Percentiles rank a stretch among this genome's conserved stretches.
phyloP scores from a whole-genome alignment of 2,888 invertebrate genomes.

The Polyommatus icarus region DNA sequence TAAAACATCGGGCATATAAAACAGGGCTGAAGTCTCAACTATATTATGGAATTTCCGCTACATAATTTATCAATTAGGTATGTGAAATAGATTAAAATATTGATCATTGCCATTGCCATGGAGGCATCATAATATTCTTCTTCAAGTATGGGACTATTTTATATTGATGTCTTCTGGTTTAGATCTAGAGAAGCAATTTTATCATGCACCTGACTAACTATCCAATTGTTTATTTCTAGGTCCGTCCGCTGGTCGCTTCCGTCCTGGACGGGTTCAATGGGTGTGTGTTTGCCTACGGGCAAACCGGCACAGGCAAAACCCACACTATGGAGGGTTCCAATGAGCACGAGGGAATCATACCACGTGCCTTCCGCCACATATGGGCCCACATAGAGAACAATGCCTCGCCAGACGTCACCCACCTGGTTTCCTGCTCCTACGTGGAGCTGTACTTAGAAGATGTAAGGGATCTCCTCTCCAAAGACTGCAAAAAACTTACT shows the following conservation, averaged over 20 bases:
- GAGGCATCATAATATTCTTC: not conserved
- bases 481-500: constrained; percentile 89
- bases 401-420: constrained; percentile 95
- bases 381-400: constrained; percentile 93
- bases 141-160: not conserved
- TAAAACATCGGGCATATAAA: not conserved
- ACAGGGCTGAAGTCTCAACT: too few relatives aligned
- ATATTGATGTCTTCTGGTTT: not conserved
- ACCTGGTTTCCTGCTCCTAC: constrained; percentile 97
- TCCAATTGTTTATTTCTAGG: constrained; percentile 49
- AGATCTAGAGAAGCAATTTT: not conserved
- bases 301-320: constrained; percentile 97
- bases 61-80: not conserved
- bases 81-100: not conserved
- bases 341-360: constrained; percentile 91
- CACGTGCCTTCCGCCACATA: constrained; percentile 97
- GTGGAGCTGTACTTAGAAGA: constrained; percentile 98
- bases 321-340: constrained; percentile 88
- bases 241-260: constrained; percentile 95
- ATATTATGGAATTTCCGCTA: too few relatives aligned
- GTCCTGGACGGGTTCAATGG: constrained; percentile 99
- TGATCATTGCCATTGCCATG: not conserved
- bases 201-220: not conserved
- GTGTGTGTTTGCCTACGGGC: constrained; percentile 99
- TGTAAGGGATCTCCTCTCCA: constrained; percentile 84